Base-by-base conservation (phyloP, 2,888 invertebrate genomes). In the Sepioteuthis lessoniana region DNA sequence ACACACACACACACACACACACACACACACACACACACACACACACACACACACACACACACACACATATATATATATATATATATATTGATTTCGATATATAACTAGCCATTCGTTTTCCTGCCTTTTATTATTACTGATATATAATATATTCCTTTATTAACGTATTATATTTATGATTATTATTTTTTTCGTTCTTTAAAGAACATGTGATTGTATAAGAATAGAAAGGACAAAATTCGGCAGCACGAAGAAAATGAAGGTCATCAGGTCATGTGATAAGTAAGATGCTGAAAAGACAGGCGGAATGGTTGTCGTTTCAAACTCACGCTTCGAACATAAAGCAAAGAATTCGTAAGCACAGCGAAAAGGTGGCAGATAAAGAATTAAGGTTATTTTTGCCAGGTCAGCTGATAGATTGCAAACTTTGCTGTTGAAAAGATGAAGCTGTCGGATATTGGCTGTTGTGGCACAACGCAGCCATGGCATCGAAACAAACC, bases 381-480 rank as follows among this genome's bases (percentile, higher is more conserved):
- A 76, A 76, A 76, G 76, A n/a, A n/a, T 35, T n/a, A 35, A 76
- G 76, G 76, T n/a, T 76, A 76, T 76, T 76, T 76, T 76, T 76
- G 76, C 76, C 76, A n/a, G 76, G 76, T 76, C 76, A 76, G n/a
- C n/a, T 76, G 76, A 76, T 76, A 76, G 76, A 76, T 76, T 76
- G n/a, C 76, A 76, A 76, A 76, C 76, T 76, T 76, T 76, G 16
- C n/a, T n/a, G 76, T 19, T 76, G n/a, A 76, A 76, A 76, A 76
- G 76, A 76, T n/a, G 76, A 76, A 76, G 76, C 76, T 76, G 76
- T 76, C 76, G 76, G 76, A 76, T 76, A 76, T 76, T 76, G n/a
- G 76, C 76, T 76, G 76, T 76, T 76, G 76, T 76, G n/a, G 13
- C n/a, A 76, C 76, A 76, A 76, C n/a, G n/a, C n/a, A 76, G 76